Percentiles rank a stretch among this genome's conserved stretches.
These are phyloP conservation scores for Macrosoma leucophasiata DNA, from an alignment of 2,888 invertebrate genomes.

Conservation along the genomic window DNA sequence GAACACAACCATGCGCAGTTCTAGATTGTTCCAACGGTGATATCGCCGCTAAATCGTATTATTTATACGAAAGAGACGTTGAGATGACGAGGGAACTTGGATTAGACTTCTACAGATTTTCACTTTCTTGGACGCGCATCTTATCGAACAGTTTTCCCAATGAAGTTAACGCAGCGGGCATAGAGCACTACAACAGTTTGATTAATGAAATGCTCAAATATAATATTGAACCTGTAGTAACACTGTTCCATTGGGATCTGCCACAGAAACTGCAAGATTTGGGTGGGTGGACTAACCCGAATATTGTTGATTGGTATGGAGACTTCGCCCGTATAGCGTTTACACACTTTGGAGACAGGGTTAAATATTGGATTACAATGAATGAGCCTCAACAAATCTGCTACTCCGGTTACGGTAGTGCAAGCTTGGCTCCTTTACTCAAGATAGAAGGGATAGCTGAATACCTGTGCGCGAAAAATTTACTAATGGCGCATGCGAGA, in stretches of 20 bases:
- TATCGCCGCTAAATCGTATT: constrained; percentile 74
- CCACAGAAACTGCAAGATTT: constrained; percentile 66
- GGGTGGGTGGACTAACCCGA: constrained; percentile 68
- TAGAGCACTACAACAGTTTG: constrained; percentile 50
- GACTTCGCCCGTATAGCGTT: constrained; percentile 60
- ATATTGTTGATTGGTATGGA: constrained; percentile 57
- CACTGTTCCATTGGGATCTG: constrained; percentile 71
- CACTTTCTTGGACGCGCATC: constrained; percentile 78
- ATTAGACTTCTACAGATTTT: constrained; percentile 71
- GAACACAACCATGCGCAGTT: constrained; percentile 57
- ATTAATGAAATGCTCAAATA: constrained; percentile 73
- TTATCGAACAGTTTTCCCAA: constrained; percentile 74
- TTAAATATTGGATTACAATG: constrained; percentile 71
- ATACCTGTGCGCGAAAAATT: constrained; percentile 47
- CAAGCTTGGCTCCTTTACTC: constrained; percentile 36
- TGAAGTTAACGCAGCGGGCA: constrained; percentile 68
- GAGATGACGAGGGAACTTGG: constrained; percentile 59
- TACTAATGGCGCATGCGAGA: constrained; percentile 28
- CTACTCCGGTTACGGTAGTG: constrained; percentile 53
- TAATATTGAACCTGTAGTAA: constrained; percentile 76
- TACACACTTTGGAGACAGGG: constrained; percentile 58
- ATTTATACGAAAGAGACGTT: constrained; percentile 73
- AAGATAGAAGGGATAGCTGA: constrained; percentile 49
- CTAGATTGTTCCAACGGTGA: constrained; percentile 72
- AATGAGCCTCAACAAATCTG: constrained; percentile 67